Evolutionary conservation across 2,888 invertebrate species (phyloP), one percentile per base, ranked within the genome.

Genomic region (Agrotis ipsilon): DNA sequence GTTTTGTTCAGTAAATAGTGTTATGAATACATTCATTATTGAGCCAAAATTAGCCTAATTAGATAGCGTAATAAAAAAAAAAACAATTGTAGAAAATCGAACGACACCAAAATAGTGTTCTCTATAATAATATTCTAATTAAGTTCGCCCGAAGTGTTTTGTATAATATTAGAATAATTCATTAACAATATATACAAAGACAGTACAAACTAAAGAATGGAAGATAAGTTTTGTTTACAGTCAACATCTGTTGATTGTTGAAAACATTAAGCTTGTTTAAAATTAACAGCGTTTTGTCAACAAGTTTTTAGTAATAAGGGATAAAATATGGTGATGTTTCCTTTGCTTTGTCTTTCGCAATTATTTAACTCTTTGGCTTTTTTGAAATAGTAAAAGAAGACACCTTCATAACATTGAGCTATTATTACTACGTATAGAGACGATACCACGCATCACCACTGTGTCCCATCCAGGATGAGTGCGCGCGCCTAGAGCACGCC

Each of bases 161-260:
- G 77, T 68, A 65, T 73, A 76, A 73, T 62, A 68, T 69, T 69
- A 68, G 57, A 65, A 83, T 83, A 69, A 67, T 71, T 80, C 59
- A 73, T 69, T 61, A 65, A 51, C 32, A 71, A 76, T 68, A 59
- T 75, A 60, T 16, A 61, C 65, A 57, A 62, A 55, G 39, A 52
- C 19, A 65, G 19, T 32, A 73, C 49, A 19, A n/a, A 49, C 73
- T 51, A 66, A 72, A 75, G 63, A 69, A 68, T 55, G 63, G 54
- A 39, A 48, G 19, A 66, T 46, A 61, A 58, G 24, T 69, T 74
- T 74, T 61, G 54, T 65, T 64, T 54, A 51, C 43, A 62, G 19
- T 24, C 24, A 68, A 59, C 58, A 66, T 59, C 55, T 66, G 63
- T 67, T 63, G 57, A 58, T 21, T 27, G 63, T 79, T 51, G 39